These are phyloP conservation scores for Actinernus sp. DNA, from an alignment of 92 coral and sea anemone species.

Conservation along the genomic window DNA sequence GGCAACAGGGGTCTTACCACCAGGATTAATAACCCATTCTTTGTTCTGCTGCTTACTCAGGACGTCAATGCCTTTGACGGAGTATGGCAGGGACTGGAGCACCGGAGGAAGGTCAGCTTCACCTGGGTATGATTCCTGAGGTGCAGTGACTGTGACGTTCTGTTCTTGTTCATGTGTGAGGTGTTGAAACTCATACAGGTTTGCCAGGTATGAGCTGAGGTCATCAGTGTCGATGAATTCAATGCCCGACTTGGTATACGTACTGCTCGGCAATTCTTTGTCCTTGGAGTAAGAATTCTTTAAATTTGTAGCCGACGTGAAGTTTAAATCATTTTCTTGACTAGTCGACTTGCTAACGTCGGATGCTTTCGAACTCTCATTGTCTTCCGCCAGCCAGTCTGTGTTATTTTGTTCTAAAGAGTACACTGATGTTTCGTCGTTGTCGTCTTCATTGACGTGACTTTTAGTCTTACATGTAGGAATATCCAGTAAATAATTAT, in stretches of 20 bases:
- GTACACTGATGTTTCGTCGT: too few species aligned
- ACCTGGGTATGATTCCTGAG: slow-evolving; percentile 11
- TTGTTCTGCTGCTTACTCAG: slow-evolving; percentile 46
- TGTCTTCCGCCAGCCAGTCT: too few species aligned
- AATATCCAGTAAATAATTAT: too few species aligned
- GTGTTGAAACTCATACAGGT: slow-evolving; percentile 78
- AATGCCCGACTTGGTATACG: slow-evolving; percentile 11
- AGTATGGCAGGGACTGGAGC: slow-evolving; percentile 75
- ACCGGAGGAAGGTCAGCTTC: slow-evolving; percentile 58
- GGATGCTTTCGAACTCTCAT: not conserved
- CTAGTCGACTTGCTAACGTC: not conserved
- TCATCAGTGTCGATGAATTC: slow-evolving; percentile 71
- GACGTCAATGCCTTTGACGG: slow-evolving; percentile 64
- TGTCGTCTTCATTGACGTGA: too few species aligned
- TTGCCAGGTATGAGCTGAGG: slow-evolving; percentile 62
- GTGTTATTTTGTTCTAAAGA: too few species aligned
- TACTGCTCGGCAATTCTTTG: slow-evolving; percentile 7
- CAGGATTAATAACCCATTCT: slow-evolving; percentile 69
- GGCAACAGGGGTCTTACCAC: slow-evolving; percentile 90
- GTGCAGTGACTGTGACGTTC: slow-evolving; percentile 44
- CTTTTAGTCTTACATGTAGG: too few species aligned
- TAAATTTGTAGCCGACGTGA: too few species aligned
- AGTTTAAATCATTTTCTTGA: too few species aligned
- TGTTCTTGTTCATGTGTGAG: slow-evolving; percentile 80
- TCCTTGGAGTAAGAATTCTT: not conserved